Evolutionary conservation across 2,888 invertebrate species (phyloP).

Genomic region (Hydriomena furcata): DNA sequence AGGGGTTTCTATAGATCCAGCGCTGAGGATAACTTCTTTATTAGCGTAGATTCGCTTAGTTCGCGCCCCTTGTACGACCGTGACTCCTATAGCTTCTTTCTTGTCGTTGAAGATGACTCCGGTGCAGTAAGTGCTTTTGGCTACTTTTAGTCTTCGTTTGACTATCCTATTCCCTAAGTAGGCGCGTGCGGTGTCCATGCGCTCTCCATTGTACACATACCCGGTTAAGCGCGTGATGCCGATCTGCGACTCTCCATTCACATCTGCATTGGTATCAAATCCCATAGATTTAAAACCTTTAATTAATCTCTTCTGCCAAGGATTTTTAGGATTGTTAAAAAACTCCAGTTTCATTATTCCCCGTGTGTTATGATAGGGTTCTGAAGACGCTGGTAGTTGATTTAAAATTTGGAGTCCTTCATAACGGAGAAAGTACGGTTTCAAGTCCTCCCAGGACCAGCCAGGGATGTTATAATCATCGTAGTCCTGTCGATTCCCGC

Average conservation of each 20-base stretch:
- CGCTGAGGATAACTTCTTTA: constrained; percentile 60
- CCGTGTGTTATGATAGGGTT: constrained; percentile 56
- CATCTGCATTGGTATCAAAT: constrained; percentile 55
- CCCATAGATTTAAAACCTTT: constrained; percentile 39
- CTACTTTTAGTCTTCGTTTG: constrained; percentile 43
- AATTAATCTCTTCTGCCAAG: constrained; percentile 54
- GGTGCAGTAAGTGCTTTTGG: constrained; percentile 52
- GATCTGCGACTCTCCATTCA: constrained; percentile 58
- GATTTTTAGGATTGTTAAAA: constrained; percentile 50
- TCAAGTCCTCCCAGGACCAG: constrained; percentile 59
- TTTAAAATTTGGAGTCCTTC: constrained; percentile 53
- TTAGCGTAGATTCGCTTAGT: constrained; percentile 41
- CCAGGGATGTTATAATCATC: constrained; percentile 49
- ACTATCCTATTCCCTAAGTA: constrained; percentile 50
- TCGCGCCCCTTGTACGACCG: constrained; percentile 31
- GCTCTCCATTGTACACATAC: constrained; percentile 51
- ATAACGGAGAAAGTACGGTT: constrained; percentile 59
- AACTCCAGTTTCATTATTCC: constrained; percentile 52
- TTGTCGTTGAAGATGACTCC: constrained; percentile 51
- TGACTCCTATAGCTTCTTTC: constrained; percentile 52
- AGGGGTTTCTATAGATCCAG: constrained; percentile 59
- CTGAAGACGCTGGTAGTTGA: constrained; percentile 50
- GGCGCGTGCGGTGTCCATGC: constrained; percentile 59
- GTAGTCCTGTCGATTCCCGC: constrained; percentile 58
- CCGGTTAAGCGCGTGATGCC: constrained; percentile 54